Percentiles rank a stretch among this genome's conserved stretches.
phyloP scores from a whole-genome alignment of 1,140 invertebrate genomes.

The Penaeus chinensis region DNA sequence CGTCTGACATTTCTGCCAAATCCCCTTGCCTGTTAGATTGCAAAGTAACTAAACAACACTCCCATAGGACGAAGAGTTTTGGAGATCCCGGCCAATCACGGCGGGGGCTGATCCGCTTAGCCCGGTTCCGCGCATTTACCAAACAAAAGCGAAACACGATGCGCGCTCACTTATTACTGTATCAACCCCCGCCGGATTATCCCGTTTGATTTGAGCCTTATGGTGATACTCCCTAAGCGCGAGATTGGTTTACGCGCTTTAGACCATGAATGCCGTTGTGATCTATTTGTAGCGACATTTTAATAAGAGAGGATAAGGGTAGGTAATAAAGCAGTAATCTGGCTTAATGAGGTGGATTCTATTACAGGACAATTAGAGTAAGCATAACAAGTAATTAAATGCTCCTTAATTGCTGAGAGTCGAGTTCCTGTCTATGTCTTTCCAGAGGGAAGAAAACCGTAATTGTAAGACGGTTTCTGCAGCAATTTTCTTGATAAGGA shows the following conservation, averaged over 20 bases:
- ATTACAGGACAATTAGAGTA: slow-evolving; percentile 57
- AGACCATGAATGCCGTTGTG: neutral
- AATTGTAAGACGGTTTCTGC: too few species aligned
- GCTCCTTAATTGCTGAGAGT: slow-evolving; percentile 46
- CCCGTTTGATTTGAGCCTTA: slow-evolving; percentile 1
- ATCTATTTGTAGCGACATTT: slow-evolving; percentile 30
- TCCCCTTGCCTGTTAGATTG: too few species aligned
- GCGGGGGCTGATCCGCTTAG: slow-evolving; percentile 53
- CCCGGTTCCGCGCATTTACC: slow-evolving; percentile 54
- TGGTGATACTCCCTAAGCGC: neutral
- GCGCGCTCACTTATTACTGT: slow-evolving; percentile 36
- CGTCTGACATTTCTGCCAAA: too few species aligned
- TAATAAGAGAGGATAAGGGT: slow-evolving; percentile 52
- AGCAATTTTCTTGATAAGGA: too few species aligned
- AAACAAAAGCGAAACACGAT: slow-evolving; percentile 60
- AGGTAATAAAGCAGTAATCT: slow-evolving; percentile 48
- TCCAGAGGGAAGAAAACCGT: too few species aligned
- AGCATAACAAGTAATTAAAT: slow-evolving; percentile 60
- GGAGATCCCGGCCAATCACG: slow-evolving; percentile 46
- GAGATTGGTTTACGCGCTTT: neutral
- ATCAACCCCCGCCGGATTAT: slow-evolving; percentile 3
- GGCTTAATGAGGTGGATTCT: slow-evolving; percentile 53
- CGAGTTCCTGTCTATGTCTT: slow-evolving; percentile 9
- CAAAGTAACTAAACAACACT: slow-evolving; percentile 1
- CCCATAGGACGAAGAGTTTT: neutral